Percentiles rank a stretch among this genome's conserved stretches.
These are phyloP conservation scores for Nomada ferruginata DNA, from an alignment of 2,888 invertebrate genomes.

Conservation along the genomic window DNA sequence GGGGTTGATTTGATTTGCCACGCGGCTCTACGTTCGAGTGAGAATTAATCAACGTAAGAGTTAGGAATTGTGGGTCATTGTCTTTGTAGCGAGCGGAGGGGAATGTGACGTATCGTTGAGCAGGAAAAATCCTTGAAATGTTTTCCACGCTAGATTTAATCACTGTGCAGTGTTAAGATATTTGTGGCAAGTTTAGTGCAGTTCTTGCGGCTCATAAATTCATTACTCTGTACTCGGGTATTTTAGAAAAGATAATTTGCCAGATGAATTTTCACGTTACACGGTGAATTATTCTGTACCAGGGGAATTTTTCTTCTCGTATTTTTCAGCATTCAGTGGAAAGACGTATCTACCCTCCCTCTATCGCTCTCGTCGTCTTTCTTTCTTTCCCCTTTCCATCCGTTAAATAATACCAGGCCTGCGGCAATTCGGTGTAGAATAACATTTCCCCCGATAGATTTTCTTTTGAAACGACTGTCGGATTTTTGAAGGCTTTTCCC, in stretches of 20 bases:
- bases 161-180: too few species aligned
- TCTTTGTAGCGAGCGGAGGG: neutral
- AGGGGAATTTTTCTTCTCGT: too few species aligned
- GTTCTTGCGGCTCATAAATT: too few species aligned
- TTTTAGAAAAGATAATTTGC: too few species aligned
- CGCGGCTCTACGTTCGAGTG: too few species aligned
- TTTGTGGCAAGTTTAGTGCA: too few species aligned
- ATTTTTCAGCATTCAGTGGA: neutral
- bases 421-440: neutral
- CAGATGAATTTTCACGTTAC: too few species aligned
- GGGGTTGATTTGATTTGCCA: neutral
- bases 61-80: neutral
- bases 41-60: neutral
- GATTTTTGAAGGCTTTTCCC: neutral
- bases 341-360: neutral
- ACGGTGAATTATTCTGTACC: neutral
- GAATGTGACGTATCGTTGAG: too few species aligned
- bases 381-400: neutral
- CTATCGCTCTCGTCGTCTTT: neutral
- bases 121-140: too few species aligned
- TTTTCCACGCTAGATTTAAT: too few species aligned
- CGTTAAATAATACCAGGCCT: too few species aligned
- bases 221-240: too few species aligned
- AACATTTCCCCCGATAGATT: slow-evolving; percentile 1
- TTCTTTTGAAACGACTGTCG: neutral